phyloP scores from a whole-genome alignment of 2,113 vertebrate species.

The human (Homo sapiens) region GRCh38 chr12:20407001-20407500 shows the following conservation, averaged over 20 bases:
- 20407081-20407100: not conserved
- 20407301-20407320: not conserved
- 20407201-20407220: not conserved
- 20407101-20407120: not conserved
- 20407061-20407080: not conserved
- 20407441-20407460: not conserved
- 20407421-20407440: not conserved
- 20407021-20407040: not conserved
- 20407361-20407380: not conserved
- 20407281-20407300: not conserved
- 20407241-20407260: slow-evolving; percentile 23
- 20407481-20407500: not conserved
- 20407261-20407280: not conserved
- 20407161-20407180: not conserved
- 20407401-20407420: not conserved
- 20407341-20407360: not conserved
- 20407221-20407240: not conserved
- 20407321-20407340: not conserved
- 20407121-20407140: not conserved
- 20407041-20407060: not conserved
- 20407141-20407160: not conserved
- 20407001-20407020: not conserved
- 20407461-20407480: not conserved
- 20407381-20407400: not conserved
- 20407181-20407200: not conserved